phyloP scores from a whole-genome alignment of 2,797 vertebrate genomes.

The Enteromius anoplus region DNA sequence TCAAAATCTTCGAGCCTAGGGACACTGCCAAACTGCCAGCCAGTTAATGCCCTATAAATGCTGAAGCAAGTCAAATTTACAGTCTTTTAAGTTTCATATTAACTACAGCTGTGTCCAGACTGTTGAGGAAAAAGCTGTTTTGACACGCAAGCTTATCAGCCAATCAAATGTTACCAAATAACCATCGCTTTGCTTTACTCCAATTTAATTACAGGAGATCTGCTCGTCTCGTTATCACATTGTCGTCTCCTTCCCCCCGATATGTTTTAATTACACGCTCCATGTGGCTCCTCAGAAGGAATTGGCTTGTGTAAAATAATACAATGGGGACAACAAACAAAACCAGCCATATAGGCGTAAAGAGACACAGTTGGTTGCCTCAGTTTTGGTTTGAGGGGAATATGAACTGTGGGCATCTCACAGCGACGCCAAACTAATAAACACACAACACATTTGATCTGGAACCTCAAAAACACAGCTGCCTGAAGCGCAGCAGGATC shows the following conservation, averaged over 20 bases:
- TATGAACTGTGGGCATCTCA: neutral
- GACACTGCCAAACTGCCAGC: conserved; percentile 9
- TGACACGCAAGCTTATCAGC: conserved; percentile 6
- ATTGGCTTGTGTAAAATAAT: conserved; percentile 34
- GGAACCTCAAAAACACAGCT: neutral
- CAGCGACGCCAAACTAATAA: neutral
- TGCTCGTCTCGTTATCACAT: conserved; percentile 51
- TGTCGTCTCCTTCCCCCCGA: conserved; percentile 42
- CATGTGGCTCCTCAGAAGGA: conserved; percentile 32
- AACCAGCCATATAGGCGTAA: neutral
- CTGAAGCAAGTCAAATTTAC: conserved; percentile 7
- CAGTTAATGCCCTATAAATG: conserved; percentile 38
- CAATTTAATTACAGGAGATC: conserved; percentile 53
- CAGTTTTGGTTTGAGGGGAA: neutral
- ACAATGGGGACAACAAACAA: conserved; percentile 38
- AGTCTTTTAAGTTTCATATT: conserved; percentile 31
- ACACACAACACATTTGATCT: neutral
- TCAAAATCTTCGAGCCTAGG: conserved; percentile 1
- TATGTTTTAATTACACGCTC: conserved; percentile 62
- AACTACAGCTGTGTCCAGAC: conserved; percentile 12
- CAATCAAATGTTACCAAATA: conserved; percentile 16
- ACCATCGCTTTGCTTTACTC: conserved; percentile 19
- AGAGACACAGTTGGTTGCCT: neutral
- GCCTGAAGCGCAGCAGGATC: neutral
- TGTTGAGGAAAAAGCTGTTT: neutral